These are phyloP conservation scores for Pocillopora damicornis DNA, from an alignment of 64 coral and sea anemone species.

Conservation along the genomic window DNA sequence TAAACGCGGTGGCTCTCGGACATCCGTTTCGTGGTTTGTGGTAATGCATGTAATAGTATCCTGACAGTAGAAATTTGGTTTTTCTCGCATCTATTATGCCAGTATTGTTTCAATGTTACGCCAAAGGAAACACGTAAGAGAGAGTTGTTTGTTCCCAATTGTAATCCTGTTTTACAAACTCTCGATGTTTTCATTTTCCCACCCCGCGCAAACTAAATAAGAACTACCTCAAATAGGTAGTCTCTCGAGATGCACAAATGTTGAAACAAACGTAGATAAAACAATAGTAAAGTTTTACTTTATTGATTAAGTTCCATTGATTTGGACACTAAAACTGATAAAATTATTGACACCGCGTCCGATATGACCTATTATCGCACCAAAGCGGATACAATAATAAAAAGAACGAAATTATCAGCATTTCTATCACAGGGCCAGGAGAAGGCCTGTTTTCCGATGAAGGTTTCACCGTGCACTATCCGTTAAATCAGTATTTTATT, in stretches of 20 bases:
- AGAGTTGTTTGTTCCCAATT: background rate
- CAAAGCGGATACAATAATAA: background rate
- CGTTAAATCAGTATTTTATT: background rate
- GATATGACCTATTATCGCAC: background rate
- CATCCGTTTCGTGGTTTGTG: background rate
- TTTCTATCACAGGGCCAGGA: too few relatives aligned
- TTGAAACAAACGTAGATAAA: background rate
- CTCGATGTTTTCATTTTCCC: background rate
- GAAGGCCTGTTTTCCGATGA: background rate
- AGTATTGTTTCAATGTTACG: background rate
- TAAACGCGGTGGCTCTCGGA: too few relatives aligned
- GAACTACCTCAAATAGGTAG: background rate
- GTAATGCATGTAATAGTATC: conserved; percentile 2
- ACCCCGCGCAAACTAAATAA: too few relatives aligned
- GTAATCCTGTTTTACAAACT: too few relatives aligned
- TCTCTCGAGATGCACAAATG: background rate
- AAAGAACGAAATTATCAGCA: background rate
- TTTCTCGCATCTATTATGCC: background rate
- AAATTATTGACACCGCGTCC: background rate
- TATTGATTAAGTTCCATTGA: background rate
- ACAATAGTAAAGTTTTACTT: background rate
- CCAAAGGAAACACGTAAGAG: background rate
- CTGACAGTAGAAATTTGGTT: too few relatives aligned
- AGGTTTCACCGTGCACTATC: background rate
- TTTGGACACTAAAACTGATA: background rate